Evolutionary conservation across 1,140 invertebrate genomes (phyloP).

Genomic region (Gryllus bimaculatus): DNA sequence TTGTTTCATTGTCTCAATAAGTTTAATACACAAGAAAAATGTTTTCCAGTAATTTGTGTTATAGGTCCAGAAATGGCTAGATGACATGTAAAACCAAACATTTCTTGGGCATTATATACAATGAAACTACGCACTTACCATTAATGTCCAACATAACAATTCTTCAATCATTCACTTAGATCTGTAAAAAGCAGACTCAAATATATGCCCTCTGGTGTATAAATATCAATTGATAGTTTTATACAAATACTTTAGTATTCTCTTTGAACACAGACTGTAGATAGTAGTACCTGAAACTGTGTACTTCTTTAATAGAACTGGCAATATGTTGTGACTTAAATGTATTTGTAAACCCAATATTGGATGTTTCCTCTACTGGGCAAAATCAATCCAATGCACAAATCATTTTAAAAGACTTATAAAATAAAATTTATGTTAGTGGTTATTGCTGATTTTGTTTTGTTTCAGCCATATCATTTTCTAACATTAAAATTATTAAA

Average conservation of each 20-base stretch:
- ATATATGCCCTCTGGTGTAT: neutral
- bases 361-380: neutral
- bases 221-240: constrained; percentile 6
- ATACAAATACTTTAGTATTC: neutral
- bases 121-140: neutral
- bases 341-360: neutral
- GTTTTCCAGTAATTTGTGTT: neutral
- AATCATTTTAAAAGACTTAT: too few relatives aligned
- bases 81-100: neutral
- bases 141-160: neutral
- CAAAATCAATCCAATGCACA: neutral
- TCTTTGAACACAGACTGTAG: neutral
- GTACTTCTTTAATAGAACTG: neutral
- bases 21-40: neutral
- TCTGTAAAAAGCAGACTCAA: neutral
- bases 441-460: too few relatives aligned
- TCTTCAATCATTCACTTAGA: neutral
- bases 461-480: too few relatives aligned
- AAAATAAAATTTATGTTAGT: too few relatives aligned
- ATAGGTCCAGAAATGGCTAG: neutral
- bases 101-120: neutral
- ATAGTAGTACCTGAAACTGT: constrained; percentile 1
- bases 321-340: neutral
- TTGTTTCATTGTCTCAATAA: neutral
- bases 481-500: too few relatives aligned